phyloP scores from a whole-genome alignment of 2,888 invertebrate genomes.

The Orgyia antiqua region DNA sequence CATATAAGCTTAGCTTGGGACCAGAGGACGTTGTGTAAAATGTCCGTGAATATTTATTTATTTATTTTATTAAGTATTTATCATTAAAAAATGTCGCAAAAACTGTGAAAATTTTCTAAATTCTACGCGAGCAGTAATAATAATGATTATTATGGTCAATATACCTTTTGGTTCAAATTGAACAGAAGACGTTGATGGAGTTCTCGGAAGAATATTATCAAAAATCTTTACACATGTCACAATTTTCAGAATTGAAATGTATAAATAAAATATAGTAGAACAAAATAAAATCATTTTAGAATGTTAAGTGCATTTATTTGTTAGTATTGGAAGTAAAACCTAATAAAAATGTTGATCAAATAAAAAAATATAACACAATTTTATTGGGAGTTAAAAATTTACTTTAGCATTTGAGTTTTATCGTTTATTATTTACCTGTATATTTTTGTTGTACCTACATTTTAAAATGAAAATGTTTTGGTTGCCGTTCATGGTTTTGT shows the following conservation, averaged over 20 bases:
- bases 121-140: too few relatives aligned
- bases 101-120: too few relatives aligned
- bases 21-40: too few relatives aligned
- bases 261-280: slow-evolving; percentile 13
- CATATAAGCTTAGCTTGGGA: too few relatives aligned
- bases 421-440: slow-evolving; percentile 3
- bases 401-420: slow-evolving; percentile 15
- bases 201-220: slow-evolving; percentile 7
- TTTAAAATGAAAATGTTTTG: too few relatives aligned
- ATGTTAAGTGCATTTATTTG: slow-evolving; percentile 15
- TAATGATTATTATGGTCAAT: too few relatives aligned
- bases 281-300: slow-evolving; percentile 23
- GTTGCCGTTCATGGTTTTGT: too few relatives aligned
- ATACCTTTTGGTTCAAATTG: slow-evolving; percentile 1
- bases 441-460: not conserved
- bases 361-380: slow-evolving; percentile 20
- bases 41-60: too few relatives aligned
- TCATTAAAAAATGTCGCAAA: too few relatives aligned
- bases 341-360: slow-evolving; percentile 28
- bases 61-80: too few relatives aligned
- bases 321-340: slow-evolving; percentile 11
- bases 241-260: slow-evolving; percentile 7
- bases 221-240: slow-evolving; percentile 14
- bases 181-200: not conserved
- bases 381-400: slow-evolving; percentile 22